Evolutionary conservation across 2,113 vertebrate genomes (phyloP), one percentile per base, ranked within the genome.

Genomic region (Gavia stellata): DNA sequence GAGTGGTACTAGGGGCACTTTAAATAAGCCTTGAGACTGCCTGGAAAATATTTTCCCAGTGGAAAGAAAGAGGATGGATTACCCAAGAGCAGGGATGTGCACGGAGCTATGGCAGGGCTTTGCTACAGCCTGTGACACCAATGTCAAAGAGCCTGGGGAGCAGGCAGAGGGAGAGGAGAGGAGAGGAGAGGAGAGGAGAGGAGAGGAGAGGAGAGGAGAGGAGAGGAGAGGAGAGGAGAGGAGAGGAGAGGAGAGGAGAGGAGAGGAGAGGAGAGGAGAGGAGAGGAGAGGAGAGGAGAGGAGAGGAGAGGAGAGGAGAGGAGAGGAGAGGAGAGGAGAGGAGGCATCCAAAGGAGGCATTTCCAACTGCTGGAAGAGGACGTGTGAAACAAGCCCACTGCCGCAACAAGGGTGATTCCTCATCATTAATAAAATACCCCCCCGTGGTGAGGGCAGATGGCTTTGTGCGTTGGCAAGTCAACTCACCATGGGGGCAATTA

Each of bases 281-380:
- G 34, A 38, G 17, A 34, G 28, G 26, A n/a, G n/a, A n/a, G 42
- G 59, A 62, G 44, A 61, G 26, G 34, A 34, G 17, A 34, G 28
- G 26, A n/a, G n/a, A n/a, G 42, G 59, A 62, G 44, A 61, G 26
- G 34, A 38, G 17, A 34, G 28, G 26, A n/a, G n/a, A n/a, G 42
- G 59, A 63, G 44, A 61, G 26, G 34, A 40, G 17, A n/a, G 29
- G 28, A 67, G 13, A 49, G 40, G 34, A 79, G 29, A 80, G 65
- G n/a, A 38, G 18, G 8, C 6, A 61, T 17, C 50, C 3, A 0
- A 6, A n/a, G n/a, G n/a, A n/a, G n/a, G n/a, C n/a, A n/a, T n/a
- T n/a, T 42, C 12, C 38, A 47, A 3, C 14, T 74, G 14, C 36
- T 45, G 20, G 42, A 75, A 84, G 17, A 77, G 44, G 14, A 70